These are phyloP conservation scores for Dendrocincla tyrannina DNA, from an alignment of 2,797 vertebrate species.

Conservation along the genomic window DNA sequence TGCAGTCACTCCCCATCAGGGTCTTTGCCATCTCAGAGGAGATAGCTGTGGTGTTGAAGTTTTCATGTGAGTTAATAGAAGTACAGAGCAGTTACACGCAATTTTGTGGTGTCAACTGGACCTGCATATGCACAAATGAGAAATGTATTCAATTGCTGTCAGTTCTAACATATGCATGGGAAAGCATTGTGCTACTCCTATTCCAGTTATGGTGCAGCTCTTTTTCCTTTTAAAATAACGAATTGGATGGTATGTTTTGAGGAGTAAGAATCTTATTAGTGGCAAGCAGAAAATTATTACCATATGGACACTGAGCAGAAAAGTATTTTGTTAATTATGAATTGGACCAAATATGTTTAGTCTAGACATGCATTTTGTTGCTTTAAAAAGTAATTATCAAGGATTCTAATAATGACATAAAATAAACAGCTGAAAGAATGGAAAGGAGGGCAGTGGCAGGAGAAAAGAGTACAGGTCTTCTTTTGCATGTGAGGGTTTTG, in stretches of 20 bases:
- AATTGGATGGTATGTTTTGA: not conserved
- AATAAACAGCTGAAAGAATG: not conserved
- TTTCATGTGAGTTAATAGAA: not conserved
- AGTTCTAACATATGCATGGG: not conserved
- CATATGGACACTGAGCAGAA: not conserved
- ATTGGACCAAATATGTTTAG: not conserved
- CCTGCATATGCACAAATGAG: not conserved
- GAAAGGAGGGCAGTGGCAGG: not conserved
- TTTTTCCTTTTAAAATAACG: not conserved
- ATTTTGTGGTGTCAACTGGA: not conserved
- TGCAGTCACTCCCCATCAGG: accelerated
- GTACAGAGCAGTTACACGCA: not conserved
- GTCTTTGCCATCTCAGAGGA: not conserved
- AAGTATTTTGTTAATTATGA: not conserved
- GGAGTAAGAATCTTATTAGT: not conserved
- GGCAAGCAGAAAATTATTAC: not conserved
- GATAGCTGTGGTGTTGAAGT: not conserved
- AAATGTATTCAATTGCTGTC: not conserved
- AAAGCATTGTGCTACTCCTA: not conserved
- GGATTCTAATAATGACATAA: not conserved
- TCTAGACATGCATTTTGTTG: not conserved
- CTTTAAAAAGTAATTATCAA: not conserved
- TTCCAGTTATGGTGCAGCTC: not conserved
- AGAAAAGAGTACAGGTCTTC: not conserved
- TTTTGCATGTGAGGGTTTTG: not conserved